Percentiles rank a stretch among this genome's conserved stretches.
phyloP scores from a whole-genome alignment of 2,888 invertebrate genomes.

The Ramazzottius varieornatus region DNA sequence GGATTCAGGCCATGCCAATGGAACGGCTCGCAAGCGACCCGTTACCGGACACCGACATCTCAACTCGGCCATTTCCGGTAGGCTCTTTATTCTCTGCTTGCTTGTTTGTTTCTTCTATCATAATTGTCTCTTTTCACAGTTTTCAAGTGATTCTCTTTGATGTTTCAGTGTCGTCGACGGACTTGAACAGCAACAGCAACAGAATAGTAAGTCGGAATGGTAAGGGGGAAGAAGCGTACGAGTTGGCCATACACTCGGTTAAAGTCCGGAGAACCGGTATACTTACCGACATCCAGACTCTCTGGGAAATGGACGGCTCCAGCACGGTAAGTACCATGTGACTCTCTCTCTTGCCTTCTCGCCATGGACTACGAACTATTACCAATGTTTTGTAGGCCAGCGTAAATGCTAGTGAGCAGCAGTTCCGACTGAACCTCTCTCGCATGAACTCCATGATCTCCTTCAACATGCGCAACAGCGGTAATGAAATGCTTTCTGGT shows the following conservation, averaged over 20 bases:
- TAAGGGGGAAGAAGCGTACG: slow-evolving; percentile 17
- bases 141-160: too few species aligned
- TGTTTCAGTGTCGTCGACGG: neutral
- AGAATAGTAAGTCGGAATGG: neutral
- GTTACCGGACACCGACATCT: neutral
- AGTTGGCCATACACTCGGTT: slow-evolving; percentile 32
- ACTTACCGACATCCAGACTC: slow-evolving; percentile 30
- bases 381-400: neutral
- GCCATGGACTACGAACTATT: too few species aligned
- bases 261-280: slow-evolving; percentile 31
- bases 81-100: neutral
- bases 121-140: too few species aligned
- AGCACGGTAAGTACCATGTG: neutral
- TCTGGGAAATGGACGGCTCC: slow-evolving; percentile 19
- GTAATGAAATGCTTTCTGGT: slow-evolving; percentile 31
- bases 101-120: neutral
- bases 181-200: neutral
- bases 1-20: neutral
- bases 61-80: neutral
- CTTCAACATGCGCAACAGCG: slow-evolving; percentile 5
- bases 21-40: neutral
- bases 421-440: neutral
- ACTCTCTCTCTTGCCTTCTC: too few species aligned
- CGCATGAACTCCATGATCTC: slow-evolving; percentile 4
- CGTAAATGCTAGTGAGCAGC: neutral